Conservation (phyloP, 2,888 invertebrate species). For the Nezara viridula region DNA sequence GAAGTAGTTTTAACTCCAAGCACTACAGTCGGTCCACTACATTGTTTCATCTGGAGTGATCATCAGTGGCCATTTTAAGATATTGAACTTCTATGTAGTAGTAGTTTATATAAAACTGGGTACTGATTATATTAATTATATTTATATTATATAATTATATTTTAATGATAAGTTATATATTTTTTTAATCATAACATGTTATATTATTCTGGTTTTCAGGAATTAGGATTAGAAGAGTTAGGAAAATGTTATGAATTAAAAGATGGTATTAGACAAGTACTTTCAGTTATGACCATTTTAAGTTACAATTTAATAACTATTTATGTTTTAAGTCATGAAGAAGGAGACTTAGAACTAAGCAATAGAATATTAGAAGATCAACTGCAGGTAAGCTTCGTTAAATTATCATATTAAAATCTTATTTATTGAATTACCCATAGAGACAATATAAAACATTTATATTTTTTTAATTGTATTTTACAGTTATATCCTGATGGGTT, state of each 20-base stretch:
- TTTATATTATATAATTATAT: too few relatives aligned
- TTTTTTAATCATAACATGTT: not conserved
- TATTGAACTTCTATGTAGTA: too few relatives aligned
- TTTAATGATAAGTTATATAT: too few relatives aligned
- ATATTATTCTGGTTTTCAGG: conserved; percentile 71
- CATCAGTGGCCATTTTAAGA: too few relatives aligned
- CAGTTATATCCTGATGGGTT: conserved; percentile 85
- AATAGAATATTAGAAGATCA: conserved; percentile 82
- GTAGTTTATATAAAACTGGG: too few relatives aligned
- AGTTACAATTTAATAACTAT: conserved; percentile 89
- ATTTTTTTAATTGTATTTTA: conserved; percentile 52
- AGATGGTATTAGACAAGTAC: conserved; percentile 84
- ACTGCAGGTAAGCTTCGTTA: conserved; percentile 71
- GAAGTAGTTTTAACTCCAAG: too few relatives aligned
- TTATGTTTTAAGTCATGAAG: conserved; percentile 84
- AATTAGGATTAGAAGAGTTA: conserved; percentile 81
- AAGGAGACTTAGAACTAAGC: conserved; percentile 84
- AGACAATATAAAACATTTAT: not conserved
- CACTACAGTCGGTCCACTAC: too few relatives aligned
- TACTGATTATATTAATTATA: too few relatives aligned
- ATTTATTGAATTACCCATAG: not conserved
- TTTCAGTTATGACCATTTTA: conserved; percentile 88
- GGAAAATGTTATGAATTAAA: conserved; percentile 79
- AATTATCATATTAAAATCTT: not conserved
- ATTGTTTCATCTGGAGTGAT: too few relatives aligned